Evolutionary conservation across 2,888 invertebrate species (phyloP).

Genomic region (Eupelmus urozonus): DNA sequence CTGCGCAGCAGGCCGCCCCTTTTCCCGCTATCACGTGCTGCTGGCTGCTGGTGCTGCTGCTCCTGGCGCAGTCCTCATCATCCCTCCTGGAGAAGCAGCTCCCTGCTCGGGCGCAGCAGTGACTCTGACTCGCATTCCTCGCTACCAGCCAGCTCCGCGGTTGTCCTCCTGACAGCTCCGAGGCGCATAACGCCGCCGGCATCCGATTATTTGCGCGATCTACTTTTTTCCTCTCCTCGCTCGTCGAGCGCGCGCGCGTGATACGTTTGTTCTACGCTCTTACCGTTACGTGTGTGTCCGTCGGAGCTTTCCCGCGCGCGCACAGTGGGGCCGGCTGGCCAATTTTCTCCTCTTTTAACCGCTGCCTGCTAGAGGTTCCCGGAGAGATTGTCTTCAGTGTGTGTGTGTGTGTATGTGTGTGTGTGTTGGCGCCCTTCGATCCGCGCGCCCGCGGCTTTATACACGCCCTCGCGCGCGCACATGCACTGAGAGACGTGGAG

Average conservation of each 20-base stretch:
- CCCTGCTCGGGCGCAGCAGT: neutral
- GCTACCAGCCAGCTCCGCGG: no score
- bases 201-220: no score
- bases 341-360: neutral
- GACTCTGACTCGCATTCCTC: no score
- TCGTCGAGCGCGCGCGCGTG: no score
- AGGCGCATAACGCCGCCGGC: no score
- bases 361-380: neutral
- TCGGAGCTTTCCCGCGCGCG: neutral
- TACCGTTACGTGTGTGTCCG: no score
- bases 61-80: neutral
- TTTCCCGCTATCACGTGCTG: neutral
- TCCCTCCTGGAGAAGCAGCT: neutral
- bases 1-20: neutral
- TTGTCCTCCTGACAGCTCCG: no score
- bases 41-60: neutral
- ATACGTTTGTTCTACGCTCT: no score
- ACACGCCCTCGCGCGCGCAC: neutral
- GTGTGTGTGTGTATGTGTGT: no score
- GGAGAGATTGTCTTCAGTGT: no score
- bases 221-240: no score
- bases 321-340: neutral
- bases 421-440: slow-evolving; percentile 8
- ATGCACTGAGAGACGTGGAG: neutral
- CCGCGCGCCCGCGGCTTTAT: neutral